phyloP scores from a whole-genome alignment of 2,797 vertebrate species.

The Lagocephalus sceleratus region DNA sequence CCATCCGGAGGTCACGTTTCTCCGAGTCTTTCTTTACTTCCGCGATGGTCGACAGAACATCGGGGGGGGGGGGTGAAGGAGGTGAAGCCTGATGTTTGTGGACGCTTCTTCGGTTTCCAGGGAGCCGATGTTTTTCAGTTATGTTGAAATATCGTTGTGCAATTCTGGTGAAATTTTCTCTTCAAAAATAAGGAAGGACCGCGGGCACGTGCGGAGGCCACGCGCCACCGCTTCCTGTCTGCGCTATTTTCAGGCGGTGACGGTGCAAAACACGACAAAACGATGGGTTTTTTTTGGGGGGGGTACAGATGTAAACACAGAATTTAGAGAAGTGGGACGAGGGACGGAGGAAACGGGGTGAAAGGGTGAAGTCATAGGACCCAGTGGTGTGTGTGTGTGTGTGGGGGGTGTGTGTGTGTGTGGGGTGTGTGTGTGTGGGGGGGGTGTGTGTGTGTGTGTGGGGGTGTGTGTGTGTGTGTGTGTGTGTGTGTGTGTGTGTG shows the following conservation, averaged over 20 bases:
- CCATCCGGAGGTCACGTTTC: no score
- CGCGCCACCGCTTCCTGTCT: slow-evolving; percentile 53
- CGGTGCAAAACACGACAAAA: slow-evolving; percentile 28
- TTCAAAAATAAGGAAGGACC: slow-evolving; percentile 45
- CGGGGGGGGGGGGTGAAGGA: slow-evolving; percentile 1
- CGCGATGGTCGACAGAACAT: no score
- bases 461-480: no score
- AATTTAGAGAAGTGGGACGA: slow-evolving; percentile 36
- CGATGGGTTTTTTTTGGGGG: no score
- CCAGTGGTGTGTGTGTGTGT: no score
- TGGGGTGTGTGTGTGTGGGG: no score
- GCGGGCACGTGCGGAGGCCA: slow-evolving; percentile 32
- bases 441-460: no score
- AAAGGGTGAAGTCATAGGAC: no score
- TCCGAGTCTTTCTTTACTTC: no score
- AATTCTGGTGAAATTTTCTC: slow-evolving; percentile 32
- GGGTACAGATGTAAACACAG: slow-evolving; percentile 52
- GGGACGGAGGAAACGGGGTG: not conserved
- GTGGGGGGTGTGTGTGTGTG: no score
- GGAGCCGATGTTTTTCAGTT: slow-evolving; percentile 48
- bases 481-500: no score
- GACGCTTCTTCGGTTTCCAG: slow-evolving; percentile 33
- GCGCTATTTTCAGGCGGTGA: slow-evolving; percentile 67
- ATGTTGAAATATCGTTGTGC: slow-evolving; percentile 39
- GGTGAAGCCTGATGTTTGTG: slow-evolving; percentile 18